Evolutionary conservation across 2,797 vertebrate genomes (phyloP), one percentile per base, ranked within the genome.

Genomic region (Chelidonichthys spinosus): DNA sequence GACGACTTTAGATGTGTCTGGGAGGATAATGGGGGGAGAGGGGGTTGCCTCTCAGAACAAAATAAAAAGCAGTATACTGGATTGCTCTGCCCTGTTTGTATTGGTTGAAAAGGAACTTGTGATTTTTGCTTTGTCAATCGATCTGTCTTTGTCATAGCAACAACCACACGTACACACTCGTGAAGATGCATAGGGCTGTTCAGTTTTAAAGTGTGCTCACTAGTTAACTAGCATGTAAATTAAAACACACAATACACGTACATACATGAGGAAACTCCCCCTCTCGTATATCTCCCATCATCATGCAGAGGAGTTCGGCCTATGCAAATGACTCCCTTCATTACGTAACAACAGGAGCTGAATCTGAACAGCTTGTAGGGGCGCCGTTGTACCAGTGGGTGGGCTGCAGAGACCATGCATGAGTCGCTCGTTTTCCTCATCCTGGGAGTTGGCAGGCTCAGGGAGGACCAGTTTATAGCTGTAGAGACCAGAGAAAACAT

Each of bases 1-100:
- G 60, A 72, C 77, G 72, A 73, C 39, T 67, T 71, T 53, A 63
- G 62, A 75, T 76, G 80, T 69, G 17, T 75, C 36, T 58, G 32
- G 17, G 73, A 58, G 50, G 36, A 63, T 3, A 44, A 54, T 59
- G 43, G 32, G n/a, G 55, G 11, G 36, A 47, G n/a, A 43, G 53
- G 53, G 33, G 54, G 13, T 11, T 11, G 37, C 46, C 39, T 46
- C 50, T 67, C 50, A 25, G 49, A 74, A 58, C 35, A 53, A 50
- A 72, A 61, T 69, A 64, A 75, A 74, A 72, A 25, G 59, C 63
- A 43, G 32, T 63, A 55, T 6, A 17, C 15, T 33, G 32, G 39
- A 56, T 52, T 35, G 25, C 53, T 68, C 43, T 42, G n/a, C 4
- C 33, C 55, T 5, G 40, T 60, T 72, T 69, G 47, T 54, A 58